Conservation (phyloP, 2,888 invertebrate species). For the Mellilla xanthometata region DNA sequence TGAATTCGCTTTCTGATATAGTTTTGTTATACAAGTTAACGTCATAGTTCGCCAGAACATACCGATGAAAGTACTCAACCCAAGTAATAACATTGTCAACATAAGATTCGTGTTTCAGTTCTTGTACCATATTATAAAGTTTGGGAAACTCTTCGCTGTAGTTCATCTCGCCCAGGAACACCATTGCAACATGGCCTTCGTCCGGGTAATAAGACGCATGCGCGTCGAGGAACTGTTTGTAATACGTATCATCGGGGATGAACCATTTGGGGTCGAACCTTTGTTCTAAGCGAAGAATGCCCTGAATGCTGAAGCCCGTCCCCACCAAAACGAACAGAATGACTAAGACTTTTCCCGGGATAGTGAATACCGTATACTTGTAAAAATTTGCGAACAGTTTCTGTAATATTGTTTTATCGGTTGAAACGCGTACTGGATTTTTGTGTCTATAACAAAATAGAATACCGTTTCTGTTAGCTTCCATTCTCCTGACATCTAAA, state of each 20-base stretch:
- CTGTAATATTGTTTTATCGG: conserved; percentile 83
- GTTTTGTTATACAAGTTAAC: conserved; percentile 73
- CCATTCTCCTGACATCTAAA: conserved; percentile 86
- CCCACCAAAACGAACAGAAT: conserved; percentile 83
- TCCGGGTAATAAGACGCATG: conserved; percentile 85
- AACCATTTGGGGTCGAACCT: conserved; percentile 92
- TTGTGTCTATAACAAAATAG: conserved; percentile 86
- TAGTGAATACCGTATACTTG: conserved; percentile 85
- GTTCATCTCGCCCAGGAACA: conserved; percentile 86
- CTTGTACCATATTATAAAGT: conserved; percentile 78
- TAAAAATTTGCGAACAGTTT: conserved; percentile 83
- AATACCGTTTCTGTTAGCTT: conserved; percentile 84
- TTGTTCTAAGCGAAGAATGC: conserved; percentile 86
- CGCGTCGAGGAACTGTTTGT: conserved; percentile 82
- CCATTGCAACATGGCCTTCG: conserved; percentile 83
- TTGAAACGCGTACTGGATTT: conserved; percentile 72
- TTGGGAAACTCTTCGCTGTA: conserved; percentile 84
- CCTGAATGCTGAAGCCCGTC: conserved; percentile 84
- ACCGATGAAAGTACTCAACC: conserved; percentile 85
- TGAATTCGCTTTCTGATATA: conserved; percentile 81
- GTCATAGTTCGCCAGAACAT: conserved; percentile 82
- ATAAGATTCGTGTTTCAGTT: conserved; percentile 77
- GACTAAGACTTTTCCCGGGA: conserved; percentile 85
- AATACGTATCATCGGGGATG: conserved; percentile 87
- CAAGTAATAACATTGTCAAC: conserved; percentile 83